Base-by-base conservation (phyloP, 2,888 invertebrate genomes). In the Mystacides longicornis region DNA sequence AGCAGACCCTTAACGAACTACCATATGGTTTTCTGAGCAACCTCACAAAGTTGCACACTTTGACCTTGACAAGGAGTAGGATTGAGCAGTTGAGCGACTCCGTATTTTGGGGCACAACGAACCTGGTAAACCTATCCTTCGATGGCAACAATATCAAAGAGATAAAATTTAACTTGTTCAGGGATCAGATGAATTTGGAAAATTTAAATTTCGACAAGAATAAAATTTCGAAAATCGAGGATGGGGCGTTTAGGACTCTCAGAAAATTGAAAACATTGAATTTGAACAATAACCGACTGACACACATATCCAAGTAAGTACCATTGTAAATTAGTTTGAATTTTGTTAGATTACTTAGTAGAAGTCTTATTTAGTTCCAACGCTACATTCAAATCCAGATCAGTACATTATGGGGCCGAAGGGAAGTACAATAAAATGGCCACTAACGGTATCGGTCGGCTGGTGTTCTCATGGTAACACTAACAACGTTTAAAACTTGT, bases 201-300 rank as follows among this genome's bases (percentile, higher is more conserved):
- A 76, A 74, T 42, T 69, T 93, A 55, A 80, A 86, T 65, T 69
- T 93, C 54, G 79, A 81, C 59, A 70, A 78, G 58, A 93, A 93
- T 68, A 70, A 73, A 49, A 64, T 93, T 7, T 71, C 66, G 33
- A 69, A 69, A 21, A 68, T 89, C 54, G 80, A 82, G 18, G 77
- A 82, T 33, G 73, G 72, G 49, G 63, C 86, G 49, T 86, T 88
- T 66, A 68, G 69, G 3, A 71, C 78, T 16, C 71, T 82, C 55
- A 70, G 69, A 1, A 77, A 79, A 55, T 68, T 91, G 60, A 73
- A 76, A 63, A 73, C 67, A 19, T 69, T 91, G 9, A 77, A 82
- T 65, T 70, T 93, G 51, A 79, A 81, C 31, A 69, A 81, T 57
- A 93, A 93, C 69, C 72, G 71, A 20, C 68, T 88, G 37, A 69